Evolutionary conservation across 2,797 vertebrate genomes (phyloP).

Genomic region (Mormyrops boulengeri): DNA sequence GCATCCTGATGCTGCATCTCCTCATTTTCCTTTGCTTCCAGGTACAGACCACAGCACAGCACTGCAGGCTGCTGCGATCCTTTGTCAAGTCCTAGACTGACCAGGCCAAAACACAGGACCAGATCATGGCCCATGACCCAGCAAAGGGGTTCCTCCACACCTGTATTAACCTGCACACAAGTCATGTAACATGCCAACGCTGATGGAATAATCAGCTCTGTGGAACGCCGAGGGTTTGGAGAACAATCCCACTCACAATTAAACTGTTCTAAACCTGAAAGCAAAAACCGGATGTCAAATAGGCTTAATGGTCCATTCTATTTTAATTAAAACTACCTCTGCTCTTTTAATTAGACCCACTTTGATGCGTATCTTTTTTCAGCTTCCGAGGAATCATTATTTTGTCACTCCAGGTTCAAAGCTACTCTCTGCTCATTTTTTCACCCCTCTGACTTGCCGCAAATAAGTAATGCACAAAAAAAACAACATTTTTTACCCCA

Average conservation of each 20-base stretch:
- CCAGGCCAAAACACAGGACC: not conserved
- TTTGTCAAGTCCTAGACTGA: not conserved
- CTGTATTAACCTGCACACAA: not conserved
- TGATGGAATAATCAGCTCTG: not conserved
- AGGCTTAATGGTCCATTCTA: slow-evolving; percentile 8
- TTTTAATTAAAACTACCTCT: slow-evolving; percentile 4
- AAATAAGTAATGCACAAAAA: not conserved
- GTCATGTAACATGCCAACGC: not conserved
- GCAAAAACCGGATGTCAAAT: not conserved
- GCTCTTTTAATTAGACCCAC: not conserved
- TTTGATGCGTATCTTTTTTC: not conserved
- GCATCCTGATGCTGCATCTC: not conserved
- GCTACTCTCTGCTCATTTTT: not conserved
- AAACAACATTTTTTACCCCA: not conserved
- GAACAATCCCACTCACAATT: not conserved
- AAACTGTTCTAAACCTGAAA: slow-evolving; percentile 2
- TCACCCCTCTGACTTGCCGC: not conserved
- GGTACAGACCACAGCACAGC: not conserved
- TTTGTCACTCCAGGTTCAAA: not conserved
- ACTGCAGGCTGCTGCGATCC: not conserved
- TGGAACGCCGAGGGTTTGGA: not conserved
- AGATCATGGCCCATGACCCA: not conserved
- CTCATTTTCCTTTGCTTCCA: not conserved
- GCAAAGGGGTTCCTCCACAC: not conserved
- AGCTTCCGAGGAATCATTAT: not conserved